phyloP scores from a whole-genome alignment of 2,797 vertebrate genomes.

The Manis javanica region DNA sequence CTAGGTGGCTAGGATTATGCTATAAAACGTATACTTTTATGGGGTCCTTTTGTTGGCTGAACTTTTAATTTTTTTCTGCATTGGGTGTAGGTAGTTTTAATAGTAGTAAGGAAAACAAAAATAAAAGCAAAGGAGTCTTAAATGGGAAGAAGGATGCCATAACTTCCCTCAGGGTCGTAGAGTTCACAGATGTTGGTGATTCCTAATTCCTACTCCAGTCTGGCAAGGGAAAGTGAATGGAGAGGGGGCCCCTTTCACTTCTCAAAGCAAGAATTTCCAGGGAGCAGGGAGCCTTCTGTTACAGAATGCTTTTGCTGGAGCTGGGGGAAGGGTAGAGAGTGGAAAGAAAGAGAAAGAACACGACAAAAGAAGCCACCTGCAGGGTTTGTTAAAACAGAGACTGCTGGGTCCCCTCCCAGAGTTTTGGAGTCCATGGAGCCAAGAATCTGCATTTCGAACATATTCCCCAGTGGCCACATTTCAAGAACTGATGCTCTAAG shows the following conservation, averaged over 20 bases:
- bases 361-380: not conserved
- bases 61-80: not conserved
- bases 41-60: not conserved
- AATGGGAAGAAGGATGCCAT: not conserved
- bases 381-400: not conserved
- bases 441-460: not conserved
- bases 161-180: not conserved
- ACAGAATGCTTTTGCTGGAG: not conserved
- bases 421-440: not conserved
- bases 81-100: not conserved
- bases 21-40: not conserved
- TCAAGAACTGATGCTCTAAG: not conserved
- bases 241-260: not conserved
- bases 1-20: not conserved
- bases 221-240: not conserved
- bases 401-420: too few relatives aligned
- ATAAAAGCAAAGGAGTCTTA: not conserved
- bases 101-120: conserved; percentile 43
- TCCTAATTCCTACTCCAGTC: not conserved
- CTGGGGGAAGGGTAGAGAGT: not conserved
- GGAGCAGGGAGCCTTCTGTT: not conserved
- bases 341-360: not conserved
- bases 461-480: not conserved
- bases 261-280: not conserved
- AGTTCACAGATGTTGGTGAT: not conserved